Conservation (phyloP, 2,113 vertebrate species). For the Gyps fulvus region DNA sequence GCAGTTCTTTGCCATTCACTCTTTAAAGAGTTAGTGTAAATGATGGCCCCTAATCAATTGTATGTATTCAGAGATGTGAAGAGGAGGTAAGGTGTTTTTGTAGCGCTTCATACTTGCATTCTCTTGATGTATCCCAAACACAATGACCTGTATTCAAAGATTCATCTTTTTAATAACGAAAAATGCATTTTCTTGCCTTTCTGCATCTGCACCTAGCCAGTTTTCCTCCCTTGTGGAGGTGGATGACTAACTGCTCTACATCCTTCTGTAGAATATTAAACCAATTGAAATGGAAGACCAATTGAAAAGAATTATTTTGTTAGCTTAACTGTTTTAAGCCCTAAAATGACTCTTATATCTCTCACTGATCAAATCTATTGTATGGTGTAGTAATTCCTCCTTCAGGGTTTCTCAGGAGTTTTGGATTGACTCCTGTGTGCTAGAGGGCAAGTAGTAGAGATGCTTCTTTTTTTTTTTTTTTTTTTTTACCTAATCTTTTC, state of each 20-base stretch:
- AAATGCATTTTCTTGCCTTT: background rate
- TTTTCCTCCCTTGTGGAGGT: conserved; percentile 16
- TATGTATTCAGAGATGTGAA: background rate
- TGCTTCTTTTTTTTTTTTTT: background rate
- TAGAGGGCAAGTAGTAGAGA: background rate
- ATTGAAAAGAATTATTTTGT: background rate
- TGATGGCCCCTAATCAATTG: background rate
- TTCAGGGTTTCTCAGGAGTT: background rate
- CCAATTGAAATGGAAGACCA: background rate
- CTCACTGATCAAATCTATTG: background rate
- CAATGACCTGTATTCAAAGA: background rate
- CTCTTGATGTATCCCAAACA: background rate
- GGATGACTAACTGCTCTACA: conserved; percentile 34
- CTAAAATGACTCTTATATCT: background rate
- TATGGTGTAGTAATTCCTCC: background rate
- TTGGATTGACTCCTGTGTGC: background rate
- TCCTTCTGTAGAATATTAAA: background rate
- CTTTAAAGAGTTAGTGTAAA: background rate
- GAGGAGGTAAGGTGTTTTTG: background rate
- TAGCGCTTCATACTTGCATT: background rate
- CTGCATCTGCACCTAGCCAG: background rate
- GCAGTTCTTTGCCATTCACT: background rate
- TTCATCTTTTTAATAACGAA: background rate
- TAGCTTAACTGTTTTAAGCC: background rate
- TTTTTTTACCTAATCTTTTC: background rate